A percentile compares a stretch with the other conserved stretches of the same genome.
Conservation (phyloP, 2,888 invertebrate genomes). For the Nebria brevicollis region DNA sequence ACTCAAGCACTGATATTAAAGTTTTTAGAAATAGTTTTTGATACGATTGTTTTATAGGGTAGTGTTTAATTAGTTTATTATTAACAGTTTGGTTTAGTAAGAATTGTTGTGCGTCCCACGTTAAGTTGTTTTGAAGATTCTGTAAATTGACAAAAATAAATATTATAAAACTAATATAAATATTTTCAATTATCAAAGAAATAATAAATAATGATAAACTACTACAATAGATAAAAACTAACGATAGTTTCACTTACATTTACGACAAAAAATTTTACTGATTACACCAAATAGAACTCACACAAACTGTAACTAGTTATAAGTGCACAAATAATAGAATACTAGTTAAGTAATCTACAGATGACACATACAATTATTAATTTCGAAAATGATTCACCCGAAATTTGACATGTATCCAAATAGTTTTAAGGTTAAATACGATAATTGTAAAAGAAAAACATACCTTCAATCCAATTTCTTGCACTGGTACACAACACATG, state of each 20-base stretch:
- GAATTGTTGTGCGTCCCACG: conserved; percentile 68
- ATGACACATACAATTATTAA: conserved; percentile 5
- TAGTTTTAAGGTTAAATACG: not conserved
- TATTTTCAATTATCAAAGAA: not conserved
- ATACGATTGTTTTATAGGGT: conserved; percentile 73
- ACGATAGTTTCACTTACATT: not conserved
- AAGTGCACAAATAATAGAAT: not conserved
- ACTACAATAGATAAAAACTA: not conserved
- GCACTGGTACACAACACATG: conserved; percentile 55
- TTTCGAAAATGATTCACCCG: conserved; percentile 2
- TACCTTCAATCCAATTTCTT: conserved; percentile 51
- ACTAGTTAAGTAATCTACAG: not conserved
- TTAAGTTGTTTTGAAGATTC: conserved; percentile 50
- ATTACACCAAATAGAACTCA: not conserved
- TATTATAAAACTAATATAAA: no score
- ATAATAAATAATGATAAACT: not conserved
- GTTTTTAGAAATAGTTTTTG: conserved; percentile 74
- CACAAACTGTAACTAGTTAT: not conserved
- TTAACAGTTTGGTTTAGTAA: conserved; percentile 71
- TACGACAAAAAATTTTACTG: not conserved
- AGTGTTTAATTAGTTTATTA: conserved; percentile 65
- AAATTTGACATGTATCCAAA: conserved; percentile 12
- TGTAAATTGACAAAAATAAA: conserved; percentile 46
- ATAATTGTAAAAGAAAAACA: conserved; percentile 33
- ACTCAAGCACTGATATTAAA: conserved; percentile 70